phyloP scores from a whole-genome alignment of 2,797 vertebrate genomes.

The Chelon auratus region DNA sequence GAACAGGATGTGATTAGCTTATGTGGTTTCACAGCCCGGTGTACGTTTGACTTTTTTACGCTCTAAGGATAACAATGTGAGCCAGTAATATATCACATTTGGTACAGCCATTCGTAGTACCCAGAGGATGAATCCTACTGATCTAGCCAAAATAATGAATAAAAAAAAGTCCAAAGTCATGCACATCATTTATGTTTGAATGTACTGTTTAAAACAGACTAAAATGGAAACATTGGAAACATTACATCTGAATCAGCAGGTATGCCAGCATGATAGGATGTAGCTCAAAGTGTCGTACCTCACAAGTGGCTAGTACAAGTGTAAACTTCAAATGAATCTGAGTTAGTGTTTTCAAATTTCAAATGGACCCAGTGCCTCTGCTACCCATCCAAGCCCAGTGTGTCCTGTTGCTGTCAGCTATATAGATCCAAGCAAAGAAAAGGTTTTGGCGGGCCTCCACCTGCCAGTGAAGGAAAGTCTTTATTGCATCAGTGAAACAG shows the following conservation, averaged over 20 bases:
- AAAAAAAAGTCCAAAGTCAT: no score
- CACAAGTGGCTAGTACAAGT: no score
- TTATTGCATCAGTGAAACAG: constrained; percentile 51
- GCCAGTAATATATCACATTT: not conserved
- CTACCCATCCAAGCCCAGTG: constrained; percentile 12
- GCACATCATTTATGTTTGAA: no score
- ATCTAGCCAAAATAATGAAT: not conserved
- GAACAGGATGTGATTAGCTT: not conserved
- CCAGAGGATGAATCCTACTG: not conserved
- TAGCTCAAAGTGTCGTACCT: no score
- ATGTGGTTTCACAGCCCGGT: not conserved
- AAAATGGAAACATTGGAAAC: not conserved
- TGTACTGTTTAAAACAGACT: not conserved
- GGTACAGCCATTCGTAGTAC: not conserved
- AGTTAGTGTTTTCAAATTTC: not conserved
- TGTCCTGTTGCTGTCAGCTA: constrained; percentile 10
- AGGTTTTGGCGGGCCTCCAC: constrained; percentile 37
- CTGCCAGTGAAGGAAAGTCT: constrained; percentile 45
- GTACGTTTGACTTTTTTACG: not conserved
- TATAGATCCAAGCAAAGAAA: constrained; percentile 35
- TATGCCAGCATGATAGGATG: not conserved
- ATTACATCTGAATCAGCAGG: not conserved
- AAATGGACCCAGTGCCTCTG: not conserved
- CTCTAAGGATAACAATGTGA: not conserved
- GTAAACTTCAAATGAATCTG: no score